phyloP scores from a whole-genome alignment of 2,888 invertebrate species.

The Ichneumoninae sp. region DNA sequence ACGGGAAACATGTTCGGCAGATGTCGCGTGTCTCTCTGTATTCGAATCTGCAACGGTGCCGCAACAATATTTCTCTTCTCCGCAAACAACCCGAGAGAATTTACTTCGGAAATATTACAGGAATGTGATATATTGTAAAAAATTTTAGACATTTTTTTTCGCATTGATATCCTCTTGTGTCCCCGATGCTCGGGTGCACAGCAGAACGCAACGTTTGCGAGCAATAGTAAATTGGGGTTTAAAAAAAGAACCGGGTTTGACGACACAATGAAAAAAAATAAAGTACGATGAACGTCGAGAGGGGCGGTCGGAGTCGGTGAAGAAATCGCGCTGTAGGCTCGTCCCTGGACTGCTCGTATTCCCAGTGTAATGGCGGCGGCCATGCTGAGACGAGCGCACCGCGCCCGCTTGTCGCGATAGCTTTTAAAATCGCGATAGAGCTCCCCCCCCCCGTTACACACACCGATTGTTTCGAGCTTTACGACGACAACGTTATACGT shows the following conservation, averaged over 20 bases:
- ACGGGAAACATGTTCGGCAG: constrained; percentile 9
- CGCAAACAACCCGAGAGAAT: not conserved
- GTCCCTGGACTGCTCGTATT: constrained; percentile 77
- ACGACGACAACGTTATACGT: not conserved
- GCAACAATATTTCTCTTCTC: constrained; percentile 17
- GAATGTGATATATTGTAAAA: not conserved
- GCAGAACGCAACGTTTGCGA: constrained; percentile 12
- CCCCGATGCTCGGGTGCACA: not conserved
- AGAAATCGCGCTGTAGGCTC: constrained; percentile 67
- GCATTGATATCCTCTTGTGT: not conserved
- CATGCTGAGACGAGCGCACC: constrained; percentile 81
- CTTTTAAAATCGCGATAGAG: constrained; percentile 71
- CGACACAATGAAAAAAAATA: not conserved
- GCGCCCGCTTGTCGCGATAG: constrained; percentile 79
- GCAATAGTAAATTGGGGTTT: constrained; percentile 52
- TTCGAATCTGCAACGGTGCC: constrained; percentile 34
- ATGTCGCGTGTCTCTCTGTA: constrained; percentile 15
- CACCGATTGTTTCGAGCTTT: constrained; percentile 7
- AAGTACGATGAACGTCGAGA: not conserved
- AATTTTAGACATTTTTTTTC: not conserved
- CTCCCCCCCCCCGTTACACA: not conserved
- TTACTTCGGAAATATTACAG: constrained; percentile 4
- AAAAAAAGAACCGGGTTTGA: constrained; percentile 59
- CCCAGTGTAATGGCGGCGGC: constrained; percentile 82
- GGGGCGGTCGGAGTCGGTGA: constrained; percentile 53